A percentile compares a stretch with the other conserved stretches of the same genome.
phyloP scores from a whole-genome alignment of 2,888 invertebrate genomes.

The Esperia sulphurella region DNA sequence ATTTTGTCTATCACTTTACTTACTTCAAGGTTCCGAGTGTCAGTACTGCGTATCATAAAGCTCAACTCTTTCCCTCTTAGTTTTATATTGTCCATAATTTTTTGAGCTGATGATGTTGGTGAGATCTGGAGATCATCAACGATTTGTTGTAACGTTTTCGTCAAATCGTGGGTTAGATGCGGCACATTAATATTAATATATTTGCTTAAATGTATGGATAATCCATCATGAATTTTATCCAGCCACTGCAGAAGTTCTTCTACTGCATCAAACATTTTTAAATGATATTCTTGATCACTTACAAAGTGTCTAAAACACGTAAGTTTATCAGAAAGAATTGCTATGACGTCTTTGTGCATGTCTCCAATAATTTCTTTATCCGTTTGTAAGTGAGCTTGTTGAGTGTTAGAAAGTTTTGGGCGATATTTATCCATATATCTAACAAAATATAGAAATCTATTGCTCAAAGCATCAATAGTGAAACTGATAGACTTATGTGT shows the following conservation, averaged over 20 bases:
- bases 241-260: slow-evolving; percentile 58
- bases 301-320: slow-evolving; percentile 44
- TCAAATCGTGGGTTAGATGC: slow-evolving; percentile 42
- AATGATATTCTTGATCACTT: slow-evolving; percentile 39
- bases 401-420: slow-evolving; percentile 31
- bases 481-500: slow-evolving; percentile 49
- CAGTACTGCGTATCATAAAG: slow-evolving; percentile 48
- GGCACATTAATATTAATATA: slow-evolving; percentile 45
- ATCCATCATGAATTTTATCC: slow-evolving; percentile 56
- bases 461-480: slow-evolving; percentile 51
- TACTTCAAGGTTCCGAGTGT: slow-evolving; percentile 53
- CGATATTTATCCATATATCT: slow-evolving; percentile 48
- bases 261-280: slow-evolving; percentile 32
- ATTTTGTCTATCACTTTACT: slow-evolving; percentile 57
- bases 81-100: slow-evolving; percentile 45
- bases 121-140: slow-evolving; percentile 45
- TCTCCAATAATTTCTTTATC: slow-evolving; percentile 67
- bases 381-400: slow-evolving; percentile 40
- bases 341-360: slow-evolving; percentile 57
- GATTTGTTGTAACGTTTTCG: slow-evolving; percentile 59
- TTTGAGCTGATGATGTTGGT: slow-evolving; percentile 29
- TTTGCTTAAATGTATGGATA: slow-evolving; percentile 45
- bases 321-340: slow-evolving; percentile 41
- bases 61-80: slow-evolving; percentile 42
- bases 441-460: slow-evolving; percentile 52